Evolutionary conservation across 2,113 vertebrate species (phyloP).

Genomic region (Atherinomorus stipes): DNA sequence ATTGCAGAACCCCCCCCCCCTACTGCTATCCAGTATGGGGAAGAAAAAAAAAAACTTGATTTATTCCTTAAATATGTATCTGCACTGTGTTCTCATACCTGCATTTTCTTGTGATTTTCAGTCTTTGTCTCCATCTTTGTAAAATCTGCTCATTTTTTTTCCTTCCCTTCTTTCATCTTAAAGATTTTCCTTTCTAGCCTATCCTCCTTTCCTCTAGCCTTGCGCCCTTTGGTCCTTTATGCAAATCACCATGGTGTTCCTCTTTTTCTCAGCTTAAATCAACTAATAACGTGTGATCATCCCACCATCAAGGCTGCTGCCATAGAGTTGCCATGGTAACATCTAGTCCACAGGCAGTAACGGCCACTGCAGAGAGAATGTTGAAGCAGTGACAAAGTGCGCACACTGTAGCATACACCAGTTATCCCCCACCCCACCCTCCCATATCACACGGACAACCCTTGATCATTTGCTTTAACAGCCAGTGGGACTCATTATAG

Average conservation of each 20-base stretch:
- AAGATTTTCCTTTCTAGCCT: conserved; percentile 4
- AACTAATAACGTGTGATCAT: conserved; percentile 87
- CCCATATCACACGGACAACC: conserved; percentile 33
- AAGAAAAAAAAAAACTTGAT: not conserved
- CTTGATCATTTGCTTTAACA: conserved; percentile 71
- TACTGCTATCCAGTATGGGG: not conserved
- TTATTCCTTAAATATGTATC: not conserved
- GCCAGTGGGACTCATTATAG: conserved; percentile 66
- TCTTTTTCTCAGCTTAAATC: conserved; percentile 77
- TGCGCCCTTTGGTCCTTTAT: conserved; percentile 28
- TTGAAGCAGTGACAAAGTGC: conserved; percentile 30
- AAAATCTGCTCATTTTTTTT: conserved; percentile 4
- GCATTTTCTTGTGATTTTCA: conserved; percentile 2
- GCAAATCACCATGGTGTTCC: conserved; percentile 38
- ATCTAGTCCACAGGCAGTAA: conserved; percentile 55
- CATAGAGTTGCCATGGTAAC: conserved; percentile 77
- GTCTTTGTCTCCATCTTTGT: conserved; percentile 6
- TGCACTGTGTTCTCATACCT: not conserved
- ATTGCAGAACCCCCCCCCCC: not conserved
- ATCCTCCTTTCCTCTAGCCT: conserved; percentile 7
- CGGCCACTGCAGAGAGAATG: conserved; percentile 60
- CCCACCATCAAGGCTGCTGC: conserved; percentile 80
- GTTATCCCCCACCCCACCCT: conserved; percentile 18
- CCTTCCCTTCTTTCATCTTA: conserved; percentile 4
- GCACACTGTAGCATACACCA: conserved; percentile 10